These are phyloP conservation scores for Lytechinus variegatus DNA, from an alignment of 35 echinoderm and acorn worm species.

Conservation along the genomic window DNA sequence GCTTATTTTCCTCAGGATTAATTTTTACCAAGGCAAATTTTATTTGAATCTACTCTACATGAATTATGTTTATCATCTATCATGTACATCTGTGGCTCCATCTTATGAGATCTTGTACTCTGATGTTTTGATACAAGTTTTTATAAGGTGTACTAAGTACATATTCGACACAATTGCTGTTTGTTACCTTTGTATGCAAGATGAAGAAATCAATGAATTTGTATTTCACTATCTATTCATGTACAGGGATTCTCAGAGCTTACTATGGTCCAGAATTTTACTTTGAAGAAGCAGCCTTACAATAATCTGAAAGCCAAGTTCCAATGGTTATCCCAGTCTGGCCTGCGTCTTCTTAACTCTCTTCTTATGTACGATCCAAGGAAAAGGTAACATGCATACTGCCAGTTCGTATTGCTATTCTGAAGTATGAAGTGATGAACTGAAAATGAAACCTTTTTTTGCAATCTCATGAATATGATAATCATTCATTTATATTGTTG, in stretches of 20 bases:
- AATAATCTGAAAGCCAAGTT: constrained; percentile 97
- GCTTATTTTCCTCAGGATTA: no score
- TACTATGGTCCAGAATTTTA: constrained; percentile 80
- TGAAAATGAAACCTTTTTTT: no score
- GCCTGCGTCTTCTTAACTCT: constrained; percentile 85
- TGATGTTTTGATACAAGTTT: not conserved
- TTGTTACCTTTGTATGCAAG: not conserved
- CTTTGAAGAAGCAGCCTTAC: constrained; percentile 94
- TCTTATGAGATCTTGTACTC: not conserved
- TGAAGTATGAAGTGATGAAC: no score
- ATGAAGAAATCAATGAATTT: not conserved
- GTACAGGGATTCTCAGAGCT: constrained; percentile 89
- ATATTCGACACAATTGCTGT: no score
- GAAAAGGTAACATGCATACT: constrained; percentile 72
- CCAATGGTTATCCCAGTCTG: constrained; percentile 80
- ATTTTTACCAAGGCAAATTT: no score
- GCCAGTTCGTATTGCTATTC: no score
- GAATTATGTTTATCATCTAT: no score
- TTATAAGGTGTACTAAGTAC: not conserved
- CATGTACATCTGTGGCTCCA: no score
- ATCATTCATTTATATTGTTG: no score
- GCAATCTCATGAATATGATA: no score
- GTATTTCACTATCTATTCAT: constrained; percentile 7
- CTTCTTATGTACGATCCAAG: constrained; percentile 96
- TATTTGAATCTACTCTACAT: no score